Conservation (phyloP, 2,888 invertebrate genomes). For the Aproaerema taeniolella region DNA sequence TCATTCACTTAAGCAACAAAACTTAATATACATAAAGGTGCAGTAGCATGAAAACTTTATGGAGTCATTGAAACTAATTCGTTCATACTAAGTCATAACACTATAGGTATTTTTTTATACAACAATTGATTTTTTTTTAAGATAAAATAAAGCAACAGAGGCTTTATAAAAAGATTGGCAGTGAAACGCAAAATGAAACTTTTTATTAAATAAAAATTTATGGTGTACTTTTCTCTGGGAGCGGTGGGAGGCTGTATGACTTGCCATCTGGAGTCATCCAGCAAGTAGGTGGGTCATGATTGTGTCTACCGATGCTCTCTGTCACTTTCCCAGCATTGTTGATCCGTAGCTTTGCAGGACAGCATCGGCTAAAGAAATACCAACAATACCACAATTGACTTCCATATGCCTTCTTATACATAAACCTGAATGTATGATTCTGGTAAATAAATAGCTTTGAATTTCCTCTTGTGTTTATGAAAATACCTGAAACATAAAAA, state of each 20-base stretch:
- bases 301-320: conserved; percentile 64
- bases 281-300: conserved; percentile 68
- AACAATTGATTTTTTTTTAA: not conserved
- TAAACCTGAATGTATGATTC: conserved; percentile 71
- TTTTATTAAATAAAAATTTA: conserved; percentile 20
- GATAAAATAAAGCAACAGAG: not conserved
- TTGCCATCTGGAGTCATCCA: conserved; percentile 74
- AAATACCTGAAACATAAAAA: conserved; percentile 59
- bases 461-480: conserved; percentile 70
- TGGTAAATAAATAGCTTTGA: conserved; percentile 70
- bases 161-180: conserved; percentile 17
- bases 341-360: conserved; percentile 65
- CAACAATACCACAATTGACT: conserved; percentile 72
- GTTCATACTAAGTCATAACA: no score
- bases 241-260: conserved; percentile 59
- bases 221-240: conserved; percentile 47
- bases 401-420: conserved; percentile 73
- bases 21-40: no score
- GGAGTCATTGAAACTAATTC: no score
- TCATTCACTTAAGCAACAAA: no score
- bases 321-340: conserved; percentile 67
- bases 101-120: no score
- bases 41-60: no score
- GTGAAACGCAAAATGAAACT: conserved; percentile 37
- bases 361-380: conserved; percentile 71